Evolutionary conservation across 2,888 invertebrate species (phyloP).

Genomic region (Watsonalla binaria): DNA sequence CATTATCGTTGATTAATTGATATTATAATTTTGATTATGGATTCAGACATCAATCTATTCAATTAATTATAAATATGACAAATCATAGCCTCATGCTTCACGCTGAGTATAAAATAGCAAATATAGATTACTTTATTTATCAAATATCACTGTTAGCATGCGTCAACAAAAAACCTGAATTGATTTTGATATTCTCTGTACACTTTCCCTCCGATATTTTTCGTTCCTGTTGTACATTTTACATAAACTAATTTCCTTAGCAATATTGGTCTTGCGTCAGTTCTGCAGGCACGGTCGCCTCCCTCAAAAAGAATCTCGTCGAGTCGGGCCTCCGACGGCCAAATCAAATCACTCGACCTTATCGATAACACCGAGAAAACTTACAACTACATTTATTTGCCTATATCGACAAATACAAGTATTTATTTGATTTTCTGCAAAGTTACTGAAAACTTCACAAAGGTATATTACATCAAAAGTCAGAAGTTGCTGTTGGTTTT

Average conservation of each 20-base stretch:
- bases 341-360: constrained; percentile 76
- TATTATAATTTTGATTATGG: constrained; percentile 51
- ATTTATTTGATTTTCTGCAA: neutral
- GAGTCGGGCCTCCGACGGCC: constrained; percentile 61
- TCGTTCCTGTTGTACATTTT: constrained; percentile 75
- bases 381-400: constrained; percentile 65
- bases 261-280: constrained; percentile 77
- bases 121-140: no score
- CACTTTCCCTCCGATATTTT: constrained; percentile 70
- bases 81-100: no score
- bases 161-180: constrained; percentile 52
- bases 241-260: constrained; percentile 78
- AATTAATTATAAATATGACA: no score
- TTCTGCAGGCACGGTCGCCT: constrained; percentile 67
- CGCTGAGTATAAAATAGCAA: no score
- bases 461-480: no score
- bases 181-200: constrained; percentile 66
- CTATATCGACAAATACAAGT: constrained; percentile 29
- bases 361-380: constrained; percentile 68
- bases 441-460: constrained; percentile 7
- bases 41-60: constrained; percentile 1
- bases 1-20: constrained; percentile 47
- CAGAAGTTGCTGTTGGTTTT: no score
- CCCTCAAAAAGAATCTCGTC: constrained; percentile 68
- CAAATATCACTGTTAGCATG: constrained; percentile 7